phyloP scores from a whole-genome alignment of 2,888 invertebrate species.

The Globia sparganii region DNA sequence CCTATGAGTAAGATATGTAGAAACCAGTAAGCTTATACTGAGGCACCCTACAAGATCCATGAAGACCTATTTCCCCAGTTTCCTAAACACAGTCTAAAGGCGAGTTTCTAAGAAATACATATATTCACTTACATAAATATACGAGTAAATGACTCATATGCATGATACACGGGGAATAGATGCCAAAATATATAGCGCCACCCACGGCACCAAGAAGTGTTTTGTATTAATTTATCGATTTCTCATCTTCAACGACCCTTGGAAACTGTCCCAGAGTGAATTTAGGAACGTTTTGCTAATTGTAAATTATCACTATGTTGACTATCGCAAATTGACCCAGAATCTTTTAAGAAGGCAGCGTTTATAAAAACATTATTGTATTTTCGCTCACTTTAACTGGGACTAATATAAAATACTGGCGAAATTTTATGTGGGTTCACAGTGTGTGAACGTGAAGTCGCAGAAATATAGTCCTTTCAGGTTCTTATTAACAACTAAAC shows the following conservation, averaged over 20 bases:
- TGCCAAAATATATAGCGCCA: slow-evolving; percentile 65
- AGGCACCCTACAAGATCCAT: slow-evolving; percentile 8
- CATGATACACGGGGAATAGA: slow-evolving; percentile 57
- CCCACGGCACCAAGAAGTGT: slow-evolving; percentile 56
- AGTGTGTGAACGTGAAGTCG: background rate
- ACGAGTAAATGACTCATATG: slow-evolving; percentile 58
- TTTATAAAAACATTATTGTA: slow-evolving; percentile 7
- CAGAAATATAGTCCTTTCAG: background rate
- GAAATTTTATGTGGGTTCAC: background rate
- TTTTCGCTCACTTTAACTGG: background rate
- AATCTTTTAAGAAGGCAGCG: background rate
- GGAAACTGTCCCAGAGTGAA: slow-evolving; percentile 43
- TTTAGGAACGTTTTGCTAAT: slow-evolving; percentile 36
- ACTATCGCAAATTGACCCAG: slow-evolving; percentile 14
- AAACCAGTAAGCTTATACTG: slow-evolving; percentile 2
- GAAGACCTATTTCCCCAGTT: slow-evolving; percentile 55
- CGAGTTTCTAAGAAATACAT: slow-evolving; percentile 51
- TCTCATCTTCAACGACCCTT: slow-evolving; percentile 50
- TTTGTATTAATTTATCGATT: slow-evolving; percentile 56
- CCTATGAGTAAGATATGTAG: background rate
- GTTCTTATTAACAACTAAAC: background rate
- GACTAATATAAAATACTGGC: background rate
- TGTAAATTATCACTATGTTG: slow-evolving; percentile 23
- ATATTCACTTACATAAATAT: slow-evolving; percentile 50
- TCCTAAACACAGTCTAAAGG: slow-evolving; percentile 26